Conservation (phyloP, 2,797 vertebrate genomes). For the Semotilus atromaculatus region DNA sequence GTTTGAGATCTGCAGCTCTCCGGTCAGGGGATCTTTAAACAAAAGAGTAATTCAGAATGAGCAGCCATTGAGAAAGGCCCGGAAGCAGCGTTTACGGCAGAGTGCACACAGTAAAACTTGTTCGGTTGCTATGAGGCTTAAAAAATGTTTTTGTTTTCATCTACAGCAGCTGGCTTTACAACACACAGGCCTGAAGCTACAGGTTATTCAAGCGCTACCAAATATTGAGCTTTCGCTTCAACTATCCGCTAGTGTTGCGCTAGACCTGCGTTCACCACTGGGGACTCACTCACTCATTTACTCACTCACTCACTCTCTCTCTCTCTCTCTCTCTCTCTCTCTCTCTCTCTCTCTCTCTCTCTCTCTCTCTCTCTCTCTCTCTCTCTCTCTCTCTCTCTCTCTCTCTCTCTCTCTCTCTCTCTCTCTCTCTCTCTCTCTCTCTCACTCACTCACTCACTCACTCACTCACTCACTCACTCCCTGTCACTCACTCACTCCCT, state of each 20-base stretch:
- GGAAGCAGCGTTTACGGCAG: background rate
- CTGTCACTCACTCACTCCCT: conserved; percentile 50
- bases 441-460: conserved; percentile 51
- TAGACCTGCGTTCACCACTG: background rate
- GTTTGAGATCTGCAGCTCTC: conserved; percentile 84
- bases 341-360: conserved; percentile 54
- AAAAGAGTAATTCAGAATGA: conserved; percentile 31
- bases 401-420: no score
- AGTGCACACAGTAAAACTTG: conserved; percentile 5
- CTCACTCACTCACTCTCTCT: conserved; percentile 48
- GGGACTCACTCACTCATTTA: conserved; percentile 48
- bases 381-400: conserved; percentile 55
- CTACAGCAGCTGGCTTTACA: background rate
- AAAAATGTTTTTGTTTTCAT: background rate
- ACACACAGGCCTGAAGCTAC: background rate
- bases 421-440: conserved; percentile 56
- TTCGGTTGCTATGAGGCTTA: conserved; percentile 6
- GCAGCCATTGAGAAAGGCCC: background rate
- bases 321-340: conserved; percentile 60
- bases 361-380: conserved; percentile 56
- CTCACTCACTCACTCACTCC: conserved; percentile 57
- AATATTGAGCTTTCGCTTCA: conserved; percentile 11
- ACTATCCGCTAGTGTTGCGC: background rate
- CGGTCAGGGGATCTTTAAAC: conserved; percentile 74
- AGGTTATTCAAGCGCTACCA: background rate